Percentiles rank a stretch among this genome's conserved stretches.
Evolutionary conservation across 2,888 invertebrate genomes (phyloP).

Genomic region (Cantharis rufa): DNA sequence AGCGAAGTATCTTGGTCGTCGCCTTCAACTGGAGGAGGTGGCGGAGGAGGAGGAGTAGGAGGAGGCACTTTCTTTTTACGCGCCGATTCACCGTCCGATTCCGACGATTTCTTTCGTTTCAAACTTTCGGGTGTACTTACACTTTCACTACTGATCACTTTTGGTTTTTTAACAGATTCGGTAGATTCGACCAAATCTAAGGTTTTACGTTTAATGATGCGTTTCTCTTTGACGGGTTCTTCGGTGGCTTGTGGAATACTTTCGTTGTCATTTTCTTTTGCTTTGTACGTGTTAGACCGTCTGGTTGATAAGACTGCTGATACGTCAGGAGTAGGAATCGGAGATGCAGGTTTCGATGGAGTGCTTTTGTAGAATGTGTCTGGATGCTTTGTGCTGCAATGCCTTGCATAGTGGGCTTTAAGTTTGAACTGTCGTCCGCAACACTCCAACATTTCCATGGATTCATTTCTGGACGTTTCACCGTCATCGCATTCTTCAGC

Average conservation of each 20-base stretch:
- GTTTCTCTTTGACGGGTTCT: not conserved
- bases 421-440: constrained; percentile 15
- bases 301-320: not conserved
- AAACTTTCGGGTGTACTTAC: not conserved
- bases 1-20: not conserved
- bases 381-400: constrained; percentile 16
- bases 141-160: not conserved
- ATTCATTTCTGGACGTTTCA: not conserved
- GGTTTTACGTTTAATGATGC: not conserved
- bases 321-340: not conserved
- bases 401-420: constrained; percentile 20
- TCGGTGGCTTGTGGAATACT: not conserved
- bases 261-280: not conserved
- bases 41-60: not conserved
- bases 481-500: not conserved
- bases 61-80: not conserved
- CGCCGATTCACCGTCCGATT: not conserved
- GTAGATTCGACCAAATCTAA: not conserved
- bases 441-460: constrained; percentile 9
- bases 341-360: not conserved
- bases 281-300: not conserved
- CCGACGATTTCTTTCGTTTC: not conserved
- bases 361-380: not conserved
- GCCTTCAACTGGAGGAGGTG: not conserved
- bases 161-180: not conserved